Conservation (phyloP, 1,140 invertebrate genomes). For the Drosophila bocqueti region DNA sequence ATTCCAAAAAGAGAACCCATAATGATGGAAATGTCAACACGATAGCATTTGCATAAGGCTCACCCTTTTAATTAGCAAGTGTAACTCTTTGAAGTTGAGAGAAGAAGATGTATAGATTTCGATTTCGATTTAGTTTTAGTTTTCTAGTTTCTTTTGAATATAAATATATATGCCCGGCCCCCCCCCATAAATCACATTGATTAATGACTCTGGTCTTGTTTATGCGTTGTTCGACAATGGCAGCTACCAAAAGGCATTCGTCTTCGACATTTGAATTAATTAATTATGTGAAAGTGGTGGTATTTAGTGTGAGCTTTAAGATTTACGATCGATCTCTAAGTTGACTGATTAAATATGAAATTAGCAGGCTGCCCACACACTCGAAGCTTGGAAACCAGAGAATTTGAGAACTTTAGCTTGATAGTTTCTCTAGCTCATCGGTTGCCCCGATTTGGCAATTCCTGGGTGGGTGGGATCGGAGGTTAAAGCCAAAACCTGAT, state of each 20-base stretch:
- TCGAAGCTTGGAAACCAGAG: background rate
- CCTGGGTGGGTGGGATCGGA: conserved; percentile 29
- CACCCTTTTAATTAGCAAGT: conserved; percentile 43
- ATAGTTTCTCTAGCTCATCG: conserved; percentile 20
- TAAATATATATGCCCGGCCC: background rate
- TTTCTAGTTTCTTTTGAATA: background rate
- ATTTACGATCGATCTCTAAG: conserved; percentile 18
- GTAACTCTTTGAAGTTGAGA: background rate
- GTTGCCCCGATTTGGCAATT: background rate
- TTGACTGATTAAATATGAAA: conserved; percentile 24
- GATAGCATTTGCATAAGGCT: conserved; percentile 35
- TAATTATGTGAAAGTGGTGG: conserved; percentile 64
- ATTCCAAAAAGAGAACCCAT: conserved; percentile 35
- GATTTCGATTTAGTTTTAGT: conserved; percentile 4
- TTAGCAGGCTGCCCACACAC: conserved; percentile 7
- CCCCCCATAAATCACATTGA: conserved; percentile 65
- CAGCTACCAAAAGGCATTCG: conserved; percentile 51
- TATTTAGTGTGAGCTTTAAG: conserved; percentile 38
- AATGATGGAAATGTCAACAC: conserved; percentile 49
- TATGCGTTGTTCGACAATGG: conserved; percentile 52
- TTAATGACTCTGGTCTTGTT: conserved; percentile 60
- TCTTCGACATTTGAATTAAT: conserved; percentile 44
- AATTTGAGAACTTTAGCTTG: conserved; percentile 1
- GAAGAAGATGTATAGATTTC: background rate
- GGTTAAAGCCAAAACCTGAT: conserved; percentile 35